Evolutionary conservation across 2,888 invertebrate genomes (phyloP).

Genomic region (Dastarcus helophoroides): DNA sequence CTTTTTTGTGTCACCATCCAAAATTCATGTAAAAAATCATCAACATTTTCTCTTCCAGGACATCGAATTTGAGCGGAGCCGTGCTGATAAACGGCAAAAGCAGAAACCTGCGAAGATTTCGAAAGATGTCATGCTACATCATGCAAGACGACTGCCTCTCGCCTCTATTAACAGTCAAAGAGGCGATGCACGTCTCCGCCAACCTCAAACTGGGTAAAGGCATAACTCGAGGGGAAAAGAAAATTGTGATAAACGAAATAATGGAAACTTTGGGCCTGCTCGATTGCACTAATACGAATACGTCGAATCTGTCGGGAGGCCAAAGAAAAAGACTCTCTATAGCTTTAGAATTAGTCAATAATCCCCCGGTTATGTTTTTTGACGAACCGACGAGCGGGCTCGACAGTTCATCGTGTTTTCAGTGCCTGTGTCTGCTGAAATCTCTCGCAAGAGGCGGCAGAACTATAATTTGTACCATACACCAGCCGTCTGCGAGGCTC

Average conservation of each 20-base stretch:
- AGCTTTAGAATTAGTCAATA: slow-evolving; percentile 86
- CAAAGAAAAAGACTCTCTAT: slow-evolving; percentile 86
- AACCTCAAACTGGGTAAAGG: slow-evolving; percentile 82
- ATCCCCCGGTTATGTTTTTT: slow-evolving; percentile 96
- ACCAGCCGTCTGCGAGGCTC: slow-evolving; percentile 89
- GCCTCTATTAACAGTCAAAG: slow-evolving; percentile 80
- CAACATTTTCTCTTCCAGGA: slow-evolving; percentile 53
- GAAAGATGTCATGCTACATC: slow-evolving; percentile 91
- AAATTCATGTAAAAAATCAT: no score
- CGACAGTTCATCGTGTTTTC: slow-evolving; percentile 90
- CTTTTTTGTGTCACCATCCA: no score
- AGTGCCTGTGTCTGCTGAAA: slow-evolving; percentile 80
- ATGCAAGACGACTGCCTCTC: slow-evolving; percentile 91
- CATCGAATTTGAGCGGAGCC: slow-evolving; percentile 72
- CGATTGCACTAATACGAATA: slow-evolving; percentile 69
- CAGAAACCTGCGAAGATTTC: slow-evolving; percentile 73
- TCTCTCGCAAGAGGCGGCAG: slow-evolving; percentile 77
- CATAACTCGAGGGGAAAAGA: slow-evolving; percentile 58
- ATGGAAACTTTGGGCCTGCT: slow-evolving; percentile 71
- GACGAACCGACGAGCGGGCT: slow-evolving; percentile 90
- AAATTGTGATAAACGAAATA: slow-evolving; percentile 57
- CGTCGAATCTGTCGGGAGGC: slow-evolving; percentile 76
- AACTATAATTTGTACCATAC: slow-evolving; percentile 92
- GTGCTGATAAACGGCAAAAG: slow-evolving; percentile 82
- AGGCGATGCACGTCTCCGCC: slow-evolving; percentile 89